Evolutionary conservation across 1,140 invertebrate genomes (phyloP), one percentile per base, ranked within the genome.

Genomic region (Drosophila ananassae): DNA sequence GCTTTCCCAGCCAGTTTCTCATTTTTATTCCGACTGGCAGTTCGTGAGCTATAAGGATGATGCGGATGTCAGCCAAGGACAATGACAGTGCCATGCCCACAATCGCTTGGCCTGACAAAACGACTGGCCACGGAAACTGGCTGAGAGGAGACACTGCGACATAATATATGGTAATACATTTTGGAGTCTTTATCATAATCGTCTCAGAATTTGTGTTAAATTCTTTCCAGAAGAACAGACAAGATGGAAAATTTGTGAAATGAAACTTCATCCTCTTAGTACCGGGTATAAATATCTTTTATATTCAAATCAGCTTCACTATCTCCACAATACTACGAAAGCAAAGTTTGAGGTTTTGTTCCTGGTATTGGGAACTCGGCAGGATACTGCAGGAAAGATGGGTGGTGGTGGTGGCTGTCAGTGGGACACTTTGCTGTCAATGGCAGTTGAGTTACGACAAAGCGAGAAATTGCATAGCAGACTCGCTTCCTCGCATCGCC

Each of bases 391-490:
- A 4, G 34, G 34, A 37, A 8, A 9, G 4, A 32, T 32, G 9
- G 8, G 1, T 9, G 22, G 17, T 9, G 5, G 1, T 4, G 13
- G 6, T 3, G 44, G 22, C 50, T 63, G 51, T 39, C 50, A 52
- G 41, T 73, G 72, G 53, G 69, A 56, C 71, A 68, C 53, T 73
- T 74, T 39, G 47, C 69, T 74, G 57, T 76, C 66, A 67, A 75
- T 62, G 72, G 47, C 82, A 87, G 84, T 71, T 87, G 81, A 74
- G 73, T 77, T 67, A 87, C 78, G 79, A 71, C 69, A 82, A 78
- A 63, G 55, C 55, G 55, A 74, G 71, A 79, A 84, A 83, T 85
- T 80, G 72, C 55, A 80, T 34, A 61, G 61, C 61, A 52, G 52
- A 58, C 60, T 30, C 60, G 63, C 50, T 60, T 46, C 32, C 32